phyloP scores from a whole-genome alignment of 2,888 invertebrate species.

The Mesorhabditis spiculigera region DNA sequence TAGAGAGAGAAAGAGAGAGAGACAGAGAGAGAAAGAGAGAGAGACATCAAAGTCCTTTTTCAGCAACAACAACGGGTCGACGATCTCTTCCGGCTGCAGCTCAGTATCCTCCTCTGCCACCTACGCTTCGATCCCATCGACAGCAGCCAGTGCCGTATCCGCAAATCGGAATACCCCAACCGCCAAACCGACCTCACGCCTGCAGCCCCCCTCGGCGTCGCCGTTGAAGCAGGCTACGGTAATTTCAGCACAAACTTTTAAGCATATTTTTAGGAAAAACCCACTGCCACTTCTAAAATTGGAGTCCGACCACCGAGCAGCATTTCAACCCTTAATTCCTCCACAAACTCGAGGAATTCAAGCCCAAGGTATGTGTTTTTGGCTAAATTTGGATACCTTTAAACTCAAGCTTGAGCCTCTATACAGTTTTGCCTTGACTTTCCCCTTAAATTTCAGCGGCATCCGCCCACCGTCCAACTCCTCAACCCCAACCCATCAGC shows the following conservation, averaged over 20 bases:
- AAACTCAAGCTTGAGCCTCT: too few species aligned
- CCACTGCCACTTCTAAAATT: too few species aligned
- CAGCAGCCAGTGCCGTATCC: background rate
- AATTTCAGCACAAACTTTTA: too few species aligned
- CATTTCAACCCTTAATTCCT: too few species aligned
- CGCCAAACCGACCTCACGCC: conserved; percentile 6
- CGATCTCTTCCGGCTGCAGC: conserved; percentile 11
- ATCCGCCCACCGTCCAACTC: too few species aligned
- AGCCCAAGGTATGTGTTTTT: too few species aligned
- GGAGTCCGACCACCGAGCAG: too few species aligned
- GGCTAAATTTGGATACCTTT: too few species aligned
- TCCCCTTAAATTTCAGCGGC: too few species aligned
- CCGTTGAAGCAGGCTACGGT: background rate
- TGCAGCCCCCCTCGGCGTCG: background rate
- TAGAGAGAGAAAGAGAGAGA: background rate
- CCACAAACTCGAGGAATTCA: too few species aligned
- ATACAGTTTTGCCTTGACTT: too few species aligned
- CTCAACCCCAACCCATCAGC: background rate
- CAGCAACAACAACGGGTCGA: conserved; percentile 12
- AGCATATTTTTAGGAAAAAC: too few species aligned
- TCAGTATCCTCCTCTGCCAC: conserved; percentile 12
- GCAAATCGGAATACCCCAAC: background rate
- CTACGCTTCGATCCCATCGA: background rate
- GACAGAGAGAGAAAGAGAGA: background rate
- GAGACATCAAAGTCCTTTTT: background rate